Evolutionary conservation across 37 sponge, comb jelly and placozoan species (phyloP).

Genomic region (Geodia barretti): DNA sequence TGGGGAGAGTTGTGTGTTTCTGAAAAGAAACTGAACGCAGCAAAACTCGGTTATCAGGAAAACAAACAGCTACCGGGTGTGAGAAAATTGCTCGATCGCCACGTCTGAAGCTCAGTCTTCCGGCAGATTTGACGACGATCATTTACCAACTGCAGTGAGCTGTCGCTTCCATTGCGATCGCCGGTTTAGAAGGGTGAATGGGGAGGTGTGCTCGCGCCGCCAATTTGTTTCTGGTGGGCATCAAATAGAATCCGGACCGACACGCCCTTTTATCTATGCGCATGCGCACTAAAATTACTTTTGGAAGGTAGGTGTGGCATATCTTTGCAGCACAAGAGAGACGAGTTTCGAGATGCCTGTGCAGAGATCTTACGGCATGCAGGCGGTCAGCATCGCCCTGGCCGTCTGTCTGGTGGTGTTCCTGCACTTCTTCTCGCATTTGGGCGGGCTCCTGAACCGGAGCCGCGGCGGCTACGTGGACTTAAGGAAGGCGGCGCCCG

Average conservation of each 20-base stretch:
- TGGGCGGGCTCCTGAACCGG: slow-evolving; percentile 70
- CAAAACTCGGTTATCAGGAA: too few species aligned
- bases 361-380: not conserved
- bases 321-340: too few species aligned
- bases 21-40: too few species aligned
- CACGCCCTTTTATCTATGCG: not conserved
- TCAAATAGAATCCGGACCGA: not conserved
- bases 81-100: too few species aligned
- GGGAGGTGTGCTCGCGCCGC: not conserved
- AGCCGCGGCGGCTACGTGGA: slow-evolving; percentile 55
- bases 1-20: too few species aligned
- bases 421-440: slow-evolving; percentile 5
- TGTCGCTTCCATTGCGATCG: too few species aligned
- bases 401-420: slow-evolving; percentile 1
- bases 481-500: slow-evolving; percentile 7
- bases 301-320: too few species aligned
- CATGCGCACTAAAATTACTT: not conserved
- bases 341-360: slow-evolving; percentile 5
- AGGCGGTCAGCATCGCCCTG: slow-evolving; percentile 1
- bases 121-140: too few species aligned
- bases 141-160: too few species aligned
- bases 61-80: too few species aligned
- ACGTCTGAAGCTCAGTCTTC: too few species aligned
- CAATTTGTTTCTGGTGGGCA: not conserved
- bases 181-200: not conserved